Evolutionary conservation across 2,888 invertebrate genomes (phyloP), one percentile per base, ranked within the genome.

Genomic region (Augochlorella aurata): DNA sequence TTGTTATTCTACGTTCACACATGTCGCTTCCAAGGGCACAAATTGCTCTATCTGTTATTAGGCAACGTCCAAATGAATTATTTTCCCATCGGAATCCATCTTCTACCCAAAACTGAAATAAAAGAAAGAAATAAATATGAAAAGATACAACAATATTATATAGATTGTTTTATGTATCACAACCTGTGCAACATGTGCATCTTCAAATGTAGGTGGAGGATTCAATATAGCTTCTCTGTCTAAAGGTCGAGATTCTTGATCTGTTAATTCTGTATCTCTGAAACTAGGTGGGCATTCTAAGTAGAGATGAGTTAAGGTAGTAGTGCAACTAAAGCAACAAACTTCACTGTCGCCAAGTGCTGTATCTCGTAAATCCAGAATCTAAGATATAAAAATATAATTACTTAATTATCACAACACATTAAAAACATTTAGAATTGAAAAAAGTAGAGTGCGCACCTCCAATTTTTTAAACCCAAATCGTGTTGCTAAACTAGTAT

Each of bases 401-500:
- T 65, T 65, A 65, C 18, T 65, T 1, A 10, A 65, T 44, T 44
- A 5, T 65, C 4, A 38, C 9, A 4, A 44, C n/a, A 44, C 38
- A 10, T 38, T 44, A 44, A 1, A 44, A n/a, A n/a, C 0, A 44
- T 44, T n/a, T 12, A 47, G n/a, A n/a, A 68, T 44, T n/a, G 7
- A 21, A 54, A 18, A 24, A 29, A 0, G 75, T 45, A 65, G 74
- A 54, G 18, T 66, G 76, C 77, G 88, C 89, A 95, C 95, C 94
- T 94, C 94, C 1, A 97, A 92, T 1, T 94, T 92, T 86, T 94
- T 94, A 92, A 96, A 97, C 0, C 97, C 97, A 90, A 96, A 96
- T 86, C 96, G 94, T 0, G 96, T 95, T 0, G 97, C 96, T 78
- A 97, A 95, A 90, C 97, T 96, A 0, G 97, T 95, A 92, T 97